Percentiles rank a stretch among this genome's conserved stretches.
Conservation (phyloP, 2,113 vertebrate genomes). For the Xiphophorus hellerii region DNA sequence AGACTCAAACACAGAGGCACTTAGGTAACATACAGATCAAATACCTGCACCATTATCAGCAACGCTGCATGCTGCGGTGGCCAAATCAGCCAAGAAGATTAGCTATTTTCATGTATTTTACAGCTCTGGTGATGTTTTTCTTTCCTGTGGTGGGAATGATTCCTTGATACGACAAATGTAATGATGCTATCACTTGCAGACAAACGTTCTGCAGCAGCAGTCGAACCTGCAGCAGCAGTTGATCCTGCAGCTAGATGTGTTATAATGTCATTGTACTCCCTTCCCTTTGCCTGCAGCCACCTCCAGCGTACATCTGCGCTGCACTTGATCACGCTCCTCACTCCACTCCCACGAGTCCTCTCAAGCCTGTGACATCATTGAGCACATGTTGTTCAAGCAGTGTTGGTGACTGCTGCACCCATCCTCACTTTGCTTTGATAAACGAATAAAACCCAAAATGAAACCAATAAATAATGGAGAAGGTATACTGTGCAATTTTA, state of each 20-base stretch:
- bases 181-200: constrained; percentile 45
- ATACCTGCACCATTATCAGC: constrained; percentile 25
- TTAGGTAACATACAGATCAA: constrained; percentile 44
- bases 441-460: constrained; percentile 82
- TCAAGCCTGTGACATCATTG: constrained; percentile 75
- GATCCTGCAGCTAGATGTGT: constrained; percentile 27
- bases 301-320: constrained; percentile 18
- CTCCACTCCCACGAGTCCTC: constrained; percentile 39
- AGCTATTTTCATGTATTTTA: constrained; percentile 22
- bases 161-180: constrained; percentile 57
- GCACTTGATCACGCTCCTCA: constrained; percentile 26
- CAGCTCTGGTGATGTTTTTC: constrained; percentile 25
- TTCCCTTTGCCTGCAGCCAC: constrained; percentile 15
- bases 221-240: constrained; percentile 5
- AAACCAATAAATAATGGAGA: constrained; percentile 85
- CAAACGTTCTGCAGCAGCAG: constrained; percentile 24
- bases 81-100: constrained; percentile 14
- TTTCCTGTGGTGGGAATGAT: constrained; percentile 23
- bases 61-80: constrained; percentile 10
- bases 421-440: constrained; percentile 66
- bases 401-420: constrained; percentile 69
- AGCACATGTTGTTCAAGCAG: constrained; percentile 62
- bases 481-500: constrained; percentile 74
- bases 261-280: constrained; percentile 46
- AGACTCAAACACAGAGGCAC: constrained; percentile 28